Base-by-base conservation (phyloP, 2,113 vertebrate genomes). In the Heterochromis multidens region DNA sequence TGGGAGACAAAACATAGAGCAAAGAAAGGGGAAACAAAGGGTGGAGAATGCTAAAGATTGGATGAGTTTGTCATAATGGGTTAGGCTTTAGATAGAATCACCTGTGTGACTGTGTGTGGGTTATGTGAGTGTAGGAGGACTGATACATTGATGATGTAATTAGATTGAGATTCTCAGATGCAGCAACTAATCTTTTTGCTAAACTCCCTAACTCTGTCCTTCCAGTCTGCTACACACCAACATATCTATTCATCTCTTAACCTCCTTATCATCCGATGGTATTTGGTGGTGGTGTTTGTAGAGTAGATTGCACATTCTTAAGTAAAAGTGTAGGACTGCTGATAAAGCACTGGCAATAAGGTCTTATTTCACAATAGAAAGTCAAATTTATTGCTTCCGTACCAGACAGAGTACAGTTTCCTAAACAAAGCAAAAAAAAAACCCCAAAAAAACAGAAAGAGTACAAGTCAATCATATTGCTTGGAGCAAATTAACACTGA, bases 241-340 rank as follows among this genome's bases (percentile, higher is more conserved):
- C 78, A 56, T 92, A 86, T 92, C 81, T 88, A 84, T 78, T 86
- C 90, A 89, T 62, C 72, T 63, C 60, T 80, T 31, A 19, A 23
- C 56, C 70, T 61, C 80, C 85, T 88, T 90, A 89, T 92, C 86
- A 67, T 70, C 77, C 65, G 35, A 77, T 76, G 25, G 37, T 58
- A 78, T 77, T 62, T 19, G 61, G 3, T 62, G 84, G 33, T 81
- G 57, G 58, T 91, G 77, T 84, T 90, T 83, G 65, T 17, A 62
- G 46, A 84, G 82, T 5, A 63, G 62, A 52, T 16, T 7, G 2
- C 76, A 62, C 72, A 87, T 88, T 92, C 81, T 59, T 11, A 21
- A 88, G 84, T 56, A 81, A 90, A 84, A 87, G 79, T 85, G 85
- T 17, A 25, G 14, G 52, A 37, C 43, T 81, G 5, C 80, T 87